Evolutionary conservation across 2,888 invertebrate species (phyloP), one percentile per base, ranked within the genome.

Genomic region (Ophion ventricosus): DNA sequence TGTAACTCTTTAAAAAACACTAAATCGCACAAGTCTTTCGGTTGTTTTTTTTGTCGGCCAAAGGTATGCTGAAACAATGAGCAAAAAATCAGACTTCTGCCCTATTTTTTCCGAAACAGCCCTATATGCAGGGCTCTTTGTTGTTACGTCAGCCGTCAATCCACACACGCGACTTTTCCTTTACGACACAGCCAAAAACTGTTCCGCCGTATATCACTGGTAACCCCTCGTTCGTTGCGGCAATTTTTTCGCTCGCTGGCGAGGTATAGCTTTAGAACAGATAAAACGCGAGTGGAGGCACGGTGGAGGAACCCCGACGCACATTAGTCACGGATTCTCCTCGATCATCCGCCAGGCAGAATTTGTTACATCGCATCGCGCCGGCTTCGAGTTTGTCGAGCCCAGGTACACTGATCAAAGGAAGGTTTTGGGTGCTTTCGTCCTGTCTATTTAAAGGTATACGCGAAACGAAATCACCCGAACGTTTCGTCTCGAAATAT

Each of bases 251-350:
- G 29, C 54, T 35, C 7, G 11, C 49, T 25, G n/a, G 75, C 23
- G 63, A 43, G 54, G 35, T 75, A 29, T 54, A 29, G 29, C 54
- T 25, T 14, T 56, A 67, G 56, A 20, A 75, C 29, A 69, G 66
- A 76, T 49, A 40, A 64, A 79, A 83, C 57, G 40, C 59, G 35
- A 29, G 74, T 63, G 64, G 54, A 64, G 23, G 54, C 25, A 8
- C 35, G 20, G 17, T 29, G 56, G 74, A 63, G 76, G 59, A 66
- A 35, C 75, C 56, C 54, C 76, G 7, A 4, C 29, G 29, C 80
- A 66, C 57, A 84, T 84, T 81, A 77, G 84, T 81, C 84, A 84
- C 81, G 81, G 81, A 57, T 29, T 66, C 78, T 72, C 73, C 66
- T 84, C 77, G 66, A 84, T 84, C 84, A 80, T 75, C 59, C 77